Evolutionary conservation across 2,888 invertebrate species (phyloP), one percentile per base, ranked within the genome.

Genomic region (Unio delphinus): DNA sequence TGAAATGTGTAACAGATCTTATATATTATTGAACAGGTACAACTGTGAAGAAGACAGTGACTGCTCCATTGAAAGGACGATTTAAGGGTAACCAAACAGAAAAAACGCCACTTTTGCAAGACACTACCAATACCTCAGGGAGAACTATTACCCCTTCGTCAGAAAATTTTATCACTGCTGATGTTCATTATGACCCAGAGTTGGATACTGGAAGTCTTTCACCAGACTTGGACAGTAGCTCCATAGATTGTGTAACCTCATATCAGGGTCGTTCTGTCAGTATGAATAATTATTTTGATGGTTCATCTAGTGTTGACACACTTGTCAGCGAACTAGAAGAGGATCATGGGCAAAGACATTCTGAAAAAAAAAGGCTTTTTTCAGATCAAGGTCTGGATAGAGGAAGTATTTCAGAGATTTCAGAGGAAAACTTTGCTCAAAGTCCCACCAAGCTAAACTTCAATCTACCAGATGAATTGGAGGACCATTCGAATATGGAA

Each of bases 231-330:
- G 83, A 83, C 56, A 76, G 70, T 54, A 78, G 81, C 15, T 82
- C 82, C 4, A 68, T 83, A 11, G 83, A 82, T 55, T 66, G 67
- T 11, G 72, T 68, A 67, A 66, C 72, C 34, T 61, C 70, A 26
- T 68, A 69, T 45, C 72, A 70, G 7, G 68, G 67, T 15, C 74
- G 75, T 67, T 73, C 73, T 66, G 70, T 80, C 30, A 85, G 84
- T 67, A 82, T 86, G 84, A 80, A 81, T 58, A 86, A 86, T 67
- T 86, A 76, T 60, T 69, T 80, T 5, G 83, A 81, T 55, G 80
- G 82, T 58, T 79, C 80, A 59, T 70, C 76, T 20, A 80, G 80
- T 66, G 57, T 75, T 18, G 81, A 83, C 56, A 72, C 15, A 15
- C 0, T 34, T 34, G 34, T 34, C 34, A 34, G 34, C 7, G 34